Evolutionary conservation across 2,797 vertebrate species (phyloP), one percentile per base, ranked within the genome.

Genomic region (Epinephelus malabaricus): DNA sequence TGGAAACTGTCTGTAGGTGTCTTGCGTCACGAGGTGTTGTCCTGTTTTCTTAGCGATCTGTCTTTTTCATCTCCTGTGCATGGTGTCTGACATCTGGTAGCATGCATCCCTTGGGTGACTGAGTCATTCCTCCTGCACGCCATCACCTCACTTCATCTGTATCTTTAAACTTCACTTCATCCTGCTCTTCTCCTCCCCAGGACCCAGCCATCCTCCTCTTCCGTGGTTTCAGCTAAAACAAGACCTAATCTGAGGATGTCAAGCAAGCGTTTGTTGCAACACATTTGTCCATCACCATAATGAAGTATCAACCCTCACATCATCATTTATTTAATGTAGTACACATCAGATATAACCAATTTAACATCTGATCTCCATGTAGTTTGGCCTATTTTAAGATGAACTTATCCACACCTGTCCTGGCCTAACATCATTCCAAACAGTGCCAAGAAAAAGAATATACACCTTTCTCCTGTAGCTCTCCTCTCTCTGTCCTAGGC

Each of bases 161-260:
- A 12, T 73, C 59, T 82, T 12, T 51, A 55, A 76, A 65, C 73
- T 65, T 86, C 84, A 76, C 58, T 84, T 89, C 88, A 92, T 75
- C 88, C 74, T 92, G 64, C 90, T 93, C 86, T 94, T 94, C 87
- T 94, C 79, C 81, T 83, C 86, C 88, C 71, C 94, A 96, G 96
- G 95, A 95, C 83, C 89, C 93, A 59, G 88, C 91, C 86, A 94
- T 96, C 92, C 85, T 96, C 92, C 90, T 95, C 91, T 95, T 96
- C 91, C 94, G 96, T 74, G 96, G 96, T 89, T 96, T 96, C 95
- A 95, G 88, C 94, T 96, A 95, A 92, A 94, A 77, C 81, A 78
- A 82, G 82, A 92, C 74, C 78, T 92, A 87, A 88, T 84, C 73
- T 65, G 60, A 85, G 73, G 78, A 88, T 76, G 66, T 78, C 65